Percentiles rank a stretch among this genome's conserved stretches.
These are phyloP conservation scores for Platycnemis pennipes DNA, from an alignment of 2,888 invertebrate genomes.

Conservation along the genomic window DNA sequence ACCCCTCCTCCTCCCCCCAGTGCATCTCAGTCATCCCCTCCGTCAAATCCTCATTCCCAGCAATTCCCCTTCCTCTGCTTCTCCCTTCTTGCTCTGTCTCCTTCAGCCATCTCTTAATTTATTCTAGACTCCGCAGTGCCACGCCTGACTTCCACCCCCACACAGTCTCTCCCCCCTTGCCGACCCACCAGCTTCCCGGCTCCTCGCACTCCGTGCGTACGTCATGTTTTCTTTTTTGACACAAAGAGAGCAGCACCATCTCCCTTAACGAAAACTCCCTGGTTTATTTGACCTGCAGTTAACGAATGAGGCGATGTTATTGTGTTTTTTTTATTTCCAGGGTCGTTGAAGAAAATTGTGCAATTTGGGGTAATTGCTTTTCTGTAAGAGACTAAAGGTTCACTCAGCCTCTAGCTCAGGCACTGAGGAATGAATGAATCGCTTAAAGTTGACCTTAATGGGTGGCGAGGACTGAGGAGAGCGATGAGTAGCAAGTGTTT, in stretches of 20 bases:
- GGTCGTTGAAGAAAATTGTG: neutral
- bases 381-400: neutral
- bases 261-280: neutral
- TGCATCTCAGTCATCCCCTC: neutral
- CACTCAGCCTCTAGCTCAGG: too few species aligned
- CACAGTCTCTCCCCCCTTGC: neutral
- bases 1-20: neutral
- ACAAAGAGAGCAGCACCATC: conserved; percentile 1
- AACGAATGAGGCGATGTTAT: neutral
- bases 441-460: too few species aligned
- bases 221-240: conserved; percentile 25
- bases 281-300: neutral
- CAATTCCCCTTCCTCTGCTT: neutral
- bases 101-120: conserved; percentile 35
- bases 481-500: too few species aligned
- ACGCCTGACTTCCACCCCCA: neutral
- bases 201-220: conserved; percentile 38
- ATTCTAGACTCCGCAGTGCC: conserved; percentile 3
- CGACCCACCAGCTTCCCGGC: neutral
- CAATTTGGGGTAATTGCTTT: neutral
- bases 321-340: neutral
- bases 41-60: neutral
- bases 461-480: too few species aligned
- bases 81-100: neutral
- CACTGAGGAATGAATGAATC: too few species aligned